phyloP scores from a whole-genome alignment of 1,140 invertebrate species.

The Chironomus tepperi region DNA sequence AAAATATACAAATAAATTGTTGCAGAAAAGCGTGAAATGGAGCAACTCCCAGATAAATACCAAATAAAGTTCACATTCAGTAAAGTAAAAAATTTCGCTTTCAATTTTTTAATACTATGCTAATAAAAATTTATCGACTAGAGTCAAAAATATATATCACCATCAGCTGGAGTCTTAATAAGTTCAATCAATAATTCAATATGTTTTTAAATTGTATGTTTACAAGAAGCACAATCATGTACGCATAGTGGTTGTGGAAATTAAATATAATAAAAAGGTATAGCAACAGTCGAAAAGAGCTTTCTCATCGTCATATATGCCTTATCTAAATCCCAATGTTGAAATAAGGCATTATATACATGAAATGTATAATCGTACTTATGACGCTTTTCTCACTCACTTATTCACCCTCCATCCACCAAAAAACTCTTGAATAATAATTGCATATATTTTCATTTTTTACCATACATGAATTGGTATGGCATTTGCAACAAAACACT shows the following conservation, averaged over 20 bases:
- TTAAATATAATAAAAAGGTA: too few species aligned
- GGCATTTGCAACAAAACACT: not conserved
- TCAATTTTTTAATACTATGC: not conserved
- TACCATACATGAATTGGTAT: not conserved
- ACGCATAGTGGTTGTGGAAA: not conserved
- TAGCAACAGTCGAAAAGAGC: not conserved
- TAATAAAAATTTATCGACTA: slow-evolving; percentile 14
- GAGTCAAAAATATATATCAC: not conserved
- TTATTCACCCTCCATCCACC: not conserved
- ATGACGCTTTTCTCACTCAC: not conserved
- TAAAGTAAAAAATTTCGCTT: not conserved
- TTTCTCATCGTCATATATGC: not conserved
- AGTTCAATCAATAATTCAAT: too few species aligned
- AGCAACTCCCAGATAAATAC: not conserved
- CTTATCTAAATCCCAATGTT: not conserved
- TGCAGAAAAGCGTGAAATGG: not conserved
- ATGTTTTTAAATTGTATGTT: not conserved
- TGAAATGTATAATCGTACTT: slow-evolving; percentile 5
- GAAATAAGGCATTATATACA: not conserved
- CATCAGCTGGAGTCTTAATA: too few species aligned
- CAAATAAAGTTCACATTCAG: not conserved
- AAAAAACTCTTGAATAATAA: not conserved
- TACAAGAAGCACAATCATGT: not conserved
- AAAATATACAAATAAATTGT: too few species aligned
- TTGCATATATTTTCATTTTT: not conserved